These are phyloP conservation scores for Ophion ellenae DNA, from an alignment of 2,888 invertebrate genomes.

Conservation along the genomic window DNA sequence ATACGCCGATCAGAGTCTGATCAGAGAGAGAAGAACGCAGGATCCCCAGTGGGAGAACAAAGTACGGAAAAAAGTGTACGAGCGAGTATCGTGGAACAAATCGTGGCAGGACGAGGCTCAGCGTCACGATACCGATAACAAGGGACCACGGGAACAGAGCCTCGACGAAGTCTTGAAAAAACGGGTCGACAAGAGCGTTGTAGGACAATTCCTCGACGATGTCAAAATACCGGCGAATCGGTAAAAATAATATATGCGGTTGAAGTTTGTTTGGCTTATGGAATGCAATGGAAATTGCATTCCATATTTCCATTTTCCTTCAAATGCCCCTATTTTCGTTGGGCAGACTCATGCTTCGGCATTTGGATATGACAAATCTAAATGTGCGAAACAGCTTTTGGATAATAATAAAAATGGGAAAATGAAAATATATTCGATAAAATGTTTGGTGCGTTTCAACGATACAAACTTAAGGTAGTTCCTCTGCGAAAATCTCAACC, in stretches of 20 bases:
- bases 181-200: slow-evolving; percentile 51
- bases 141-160: slow-evolving; percentile 16
- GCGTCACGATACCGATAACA: neutral
- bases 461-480: neutral
- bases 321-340: no score
- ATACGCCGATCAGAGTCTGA: slow-evolving; percentile 11
- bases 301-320: no score
- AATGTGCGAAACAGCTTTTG: no score
- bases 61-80: slow-evolving; percentile 46
- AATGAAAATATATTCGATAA: no score
- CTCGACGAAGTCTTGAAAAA: slow-evolving; percentile 56
- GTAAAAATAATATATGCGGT: neutral
- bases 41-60: slow-evolving; percentile 44
- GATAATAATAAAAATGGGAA: no score
- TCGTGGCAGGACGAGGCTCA: slow-evolving; percentile 23
- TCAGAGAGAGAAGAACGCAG: neutral
- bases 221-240: slow-evolving; percentile 56
- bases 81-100: slow-evolving; percentile 53
- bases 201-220: slow-evolving; percentile 59
- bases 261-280: no score
- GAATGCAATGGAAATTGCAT: no score
- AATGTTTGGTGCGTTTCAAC: no score
- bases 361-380: no score
- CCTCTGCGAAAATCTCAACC: no score
- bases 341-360: no score